Conservation (phyloP, 2,113 vertebrate species). For the Sitta europaea region DNA sequence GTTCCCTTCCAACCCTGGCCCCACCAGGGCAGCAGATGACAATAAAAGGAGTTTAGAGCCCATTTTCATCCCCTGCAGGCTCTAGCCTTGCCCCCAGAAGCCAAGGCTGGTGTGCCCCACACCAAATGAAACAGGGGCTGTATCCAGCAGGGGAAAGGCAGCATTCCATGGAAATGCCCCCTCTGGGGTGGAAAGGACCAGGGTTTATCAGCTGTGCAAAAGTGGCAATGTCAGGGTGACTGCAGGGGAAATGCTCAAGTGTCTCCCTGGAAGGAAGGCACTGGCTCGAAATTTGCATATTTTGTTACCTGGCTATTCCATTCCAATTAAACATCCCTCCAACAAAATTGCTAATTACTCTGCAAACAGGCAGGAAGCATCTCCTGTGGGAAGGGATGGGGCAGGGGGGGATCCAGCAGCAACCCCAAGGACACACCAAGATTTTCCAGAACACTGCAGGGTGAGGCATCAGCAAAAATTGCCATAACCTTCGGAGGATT, state of each 20-base stretch:
- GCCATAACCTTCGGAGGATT: fast-evolving
- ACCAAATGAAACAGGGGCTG: slow-evolving; percentile 69
- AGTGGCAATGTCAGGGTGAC: slow-evolving; percentile 45
- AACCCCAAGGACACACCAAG: fast-evolving
- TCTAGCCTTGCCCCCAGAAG: slow-evolving; percentile 68
- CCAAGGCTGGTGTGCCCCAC: slow-evolving; percentile 70
- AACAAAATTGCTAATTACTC: not conserved
- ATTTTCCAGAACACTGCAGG: fast-evolving
- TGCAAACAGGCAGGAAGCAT: fast-evolving
- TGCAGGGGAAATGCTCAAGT: slow-evolving; percentile 31
- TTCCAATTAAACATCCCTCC: not conserved
- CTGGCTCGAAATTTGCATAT: not conserved
- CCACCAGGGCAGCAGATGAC: not conserved
- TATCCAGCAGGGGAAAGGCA: slow-evolving; percentile 61
- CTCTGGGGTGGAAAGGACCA: slow-evolving; percentile 51
- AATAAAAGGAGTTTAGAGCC: slow-evolving; percentile 13
- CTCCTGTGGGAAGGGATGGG: fast-evolving
- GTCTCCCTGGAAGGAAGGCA: not conserved
- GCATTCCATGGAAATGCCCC: slow-evolving; percentile 66
- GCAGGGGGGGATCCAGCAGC: not conserved
- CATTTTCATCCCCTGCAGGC: slow-evolving; percentile 57
- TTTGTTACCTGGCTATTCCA: not conserved
- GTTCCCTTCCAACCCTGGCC: not conserved
- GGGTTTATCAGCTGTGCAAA: slow-evolving; percentile 66
- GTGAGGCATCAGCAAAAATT: not conserved